A percentile compares a stretch with the other conserved stretches of the same genome.
These are phyloP conservation scores for Origma solitaria DNA, from an alignment of 2,113 vertebrate species.

Conservation along the genomic window DNA sequence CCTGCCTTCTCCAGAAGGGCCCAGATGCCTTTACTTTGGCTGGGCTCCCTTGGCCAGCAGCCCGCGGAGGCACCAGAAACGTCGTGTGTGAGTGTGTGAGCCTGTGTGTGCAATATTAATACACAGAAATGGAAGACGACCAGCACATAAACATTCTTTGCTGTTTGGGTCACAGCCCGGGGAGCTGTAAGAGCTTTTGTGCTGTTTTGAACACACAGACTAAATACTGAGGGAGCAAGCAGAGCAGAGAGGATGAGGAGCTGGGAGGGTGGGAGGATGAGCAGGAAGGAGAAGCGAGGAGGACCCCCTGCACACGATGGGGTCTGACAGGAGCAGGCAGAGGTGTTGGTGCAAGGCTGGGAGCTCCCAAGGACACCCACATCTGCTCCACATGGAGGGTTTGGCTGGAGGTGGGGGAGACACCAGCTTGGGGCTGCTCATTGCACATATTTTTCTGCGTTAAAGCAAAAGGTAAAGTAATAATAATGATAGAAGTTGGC, in stretches of 20 bases:
- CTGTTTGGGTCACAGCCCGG: constrained; percentile 62
- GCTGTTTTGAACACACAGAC: constrained; percentile 37
- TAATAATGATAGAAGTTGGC: neutral
- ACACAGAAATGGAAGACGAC: constrained; percentile 52
- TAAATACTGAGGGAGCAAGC: neutral
- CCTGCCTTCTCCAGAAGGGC: constrained; percentile 37
- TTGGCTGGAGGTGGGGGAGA: neutral
- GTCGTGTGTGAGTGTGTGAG: constrained; percentile 10
- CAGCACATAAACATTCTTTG: constrained; percentile 68
- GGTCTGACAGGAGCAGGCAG: neutral
- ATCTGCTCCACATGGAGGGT: neutral
- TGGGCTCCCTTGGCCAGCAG: constrained; percentile 46
- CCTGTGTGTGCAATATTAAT: constrained; percentile 38
- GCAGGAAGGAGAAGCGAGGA: neutral
- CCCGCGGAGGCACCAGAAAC: constrained; percentile 24
- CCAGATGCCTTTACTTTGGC: constrained; percentile 67
- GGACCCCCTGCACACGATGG: neutral
- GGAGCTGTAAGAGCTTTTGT: constrained; percentile 55
- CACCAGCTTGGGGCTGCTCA: neutral
- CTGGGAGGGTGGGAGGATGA: neutral
- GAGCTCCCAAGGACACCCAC: neutral
- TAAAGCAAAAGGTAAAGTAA: neutral
- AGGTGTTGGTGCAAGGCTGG: neutral
- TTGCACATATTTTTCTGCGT: neutral
- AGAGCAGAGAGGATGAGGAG: neutral